Evolutionary conservation across 2,888 invertebrate species (phyloP).

Genomic region (Odontothrips loti): DNA sequence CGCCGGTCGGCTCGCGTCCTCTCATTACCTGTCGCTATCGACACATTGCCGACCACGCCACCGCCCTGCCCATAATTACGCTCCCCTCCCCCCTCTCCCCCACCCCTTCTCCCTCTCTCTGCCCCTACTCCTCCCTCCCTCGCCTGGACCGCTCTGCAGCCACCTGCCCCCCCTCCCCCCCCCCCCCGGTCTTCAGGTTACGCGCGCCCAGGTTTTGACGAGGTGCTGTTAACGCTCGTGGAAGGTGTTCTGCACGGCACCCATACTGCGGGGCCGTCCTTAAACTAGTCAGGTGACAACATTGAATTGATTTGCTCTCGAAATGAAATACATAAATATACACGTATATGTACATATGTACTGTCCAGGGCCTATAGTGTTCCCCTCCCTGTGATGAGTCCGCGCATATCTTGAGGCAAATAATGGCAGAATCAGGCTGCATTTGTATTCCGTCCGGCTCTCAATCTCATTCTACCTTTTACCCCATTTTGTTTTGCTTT

Average conservation of each 20-base stretch:
- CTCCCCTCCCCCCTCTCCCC: not conserved
- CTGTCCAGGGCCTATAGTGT: no score
- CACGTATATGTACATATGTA: no score
- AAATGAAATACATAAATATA: no score
- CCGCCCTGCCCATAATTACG: slow-evolving; percentile 11
- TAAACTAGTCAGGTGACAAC: no score
- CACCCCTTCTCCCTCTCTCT: slow-evolving; percentile 2
- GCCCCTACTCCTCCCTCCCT: not conserved
- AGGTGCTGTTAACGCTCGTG: slow-evolving; percentile 11
- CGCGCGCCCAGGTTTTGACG: not conserved
- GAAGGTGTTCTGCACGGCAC: not conserved
- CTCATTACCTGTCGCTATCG: slow-evolving; percentile 24
- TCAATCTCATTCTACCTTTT: no score
- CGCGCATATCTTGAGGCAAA: no score
- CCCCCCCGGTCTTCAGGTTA: not conserved
- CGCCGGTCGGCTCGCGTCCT: slow-evolving; percentile 12
- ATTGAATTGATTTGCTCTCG: no score
- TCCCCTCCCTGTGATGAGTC: no score
- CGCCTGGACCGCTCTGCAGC: not conserved
- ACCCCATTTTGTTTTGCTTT: no score
- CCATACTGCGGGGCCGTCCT: not conserved
- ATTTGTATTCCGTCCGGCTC: no score
- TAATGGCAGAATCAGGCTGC: no score
- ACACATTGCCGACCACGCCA: slow-evolving; percentile 16
- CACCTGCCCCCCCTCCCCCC: not conserved